Conservation (phyloP, 2,888 invertebrate genomes). For the Dryocosmus kuriphilus region DNA sequence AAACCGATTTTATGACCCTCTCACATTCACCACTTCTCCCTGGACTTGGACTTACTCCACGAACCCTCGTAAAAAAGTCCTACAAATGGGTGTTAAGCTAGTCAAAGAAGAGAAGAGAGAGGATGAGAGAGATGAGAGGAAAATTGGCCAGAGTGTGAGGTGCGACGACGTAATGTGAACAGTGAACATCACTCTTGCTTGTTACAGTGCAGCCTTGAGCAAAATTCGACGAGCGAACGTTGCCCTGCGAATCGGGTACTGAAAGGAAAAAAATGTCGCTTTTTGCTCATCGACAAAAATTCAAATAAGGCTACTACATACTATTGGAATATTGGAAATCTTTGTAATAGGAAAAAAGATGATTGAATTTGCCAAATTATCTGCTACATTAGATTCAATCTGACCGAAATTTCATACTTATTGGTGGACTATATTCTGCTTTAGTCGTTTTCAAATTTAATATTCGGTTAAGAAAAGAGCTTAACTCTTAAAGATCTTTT, state of each 20-base stretch:
- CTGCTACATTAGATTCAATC: too few relatives aligned
- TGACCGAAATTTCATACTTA: too few relatives aligned
- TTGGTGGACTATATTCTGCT: too few relatives aligned
- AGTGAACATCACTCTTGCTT: conserved; percentile 16
- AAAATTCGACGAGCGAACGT: conserved; percentile 14
- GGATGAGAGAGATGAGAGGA: neutral
- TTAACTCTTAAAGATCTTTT: too few relatives aligned
- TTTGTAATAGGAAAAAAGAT: neutral
- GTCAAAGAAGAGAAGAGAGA: neutral
- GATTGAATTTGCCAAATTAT: neutral
- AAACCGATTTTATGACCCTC: conserved; percentile 47
- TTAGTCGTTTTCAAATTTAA: too few relatives aligned
- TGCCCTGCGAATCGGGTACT: neutral
- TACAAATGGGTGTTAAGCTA: conserved; percentile 59
- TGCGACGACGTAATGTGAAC: conserved; percentile 14
- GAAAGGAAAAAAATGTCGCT: neutral
- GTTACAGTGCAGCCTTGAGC: neutral
- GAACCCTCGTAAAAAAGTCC: conserved; percentile 50
- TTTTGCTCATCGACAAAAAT: neutral
- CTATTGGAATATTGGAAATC: neutral
- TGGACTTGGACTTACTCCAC: neutral
- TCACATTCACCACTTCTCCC: conserved; percentile 41
- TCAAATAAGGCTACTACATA: neutral
- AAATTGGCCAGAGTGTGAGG: neutral
- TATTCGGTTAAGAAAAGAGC: too few relatives aligned